Evolutionary conservation across 2,113 vertebrate genomes (phyloP).

Genomic region (Lipophrys pholis): DNA sequence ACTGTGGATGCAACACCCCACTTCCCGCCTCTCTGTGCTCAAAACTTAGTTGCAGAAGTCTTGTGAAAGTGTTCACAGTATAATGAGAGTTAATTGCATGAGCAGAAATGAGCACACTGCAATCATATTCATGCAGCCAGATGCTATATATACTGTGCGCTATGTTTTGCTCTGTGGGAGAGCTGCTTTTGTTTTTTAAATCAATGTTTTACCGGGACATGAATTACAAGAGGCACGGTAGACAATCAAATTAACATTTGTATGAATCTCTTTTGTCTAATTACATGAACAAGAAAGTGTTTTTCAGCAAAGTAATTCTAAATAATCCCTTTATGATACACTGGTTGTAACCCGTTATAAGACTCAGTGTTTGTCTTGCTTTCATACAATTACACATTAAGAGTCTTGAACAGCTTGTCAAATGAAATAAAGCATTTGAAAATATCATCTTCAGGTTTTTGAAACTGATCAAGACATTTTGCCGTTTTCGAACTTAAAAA

Average conservation of each 20-base stretch:
- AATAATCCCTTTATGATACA: neutral
- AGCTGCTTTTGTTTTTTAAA: neutral
- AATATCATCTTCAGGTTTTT: neutral
- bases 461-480: neutral
- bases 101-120: neutral
- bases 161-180: neutral
- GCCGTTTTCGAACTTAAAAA: no score
- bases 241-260: neutral
- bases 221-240: neutral
- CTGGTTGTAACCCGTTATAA: neutral
- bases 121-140: neutral
- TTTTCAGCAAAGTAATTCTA: neutral
- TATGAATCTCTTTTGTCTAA: slow-evolving; percentile 2
- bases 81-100: neutral
- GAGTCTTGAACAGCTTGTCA: neutral
- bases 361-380: neutral
- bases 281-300: neutral
- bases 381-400: neutral
- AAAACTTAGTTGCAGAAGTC: neutral
- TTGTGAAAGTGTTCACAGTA: slow-evolving; percentile 1
- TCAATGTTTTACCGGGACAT: neutral
- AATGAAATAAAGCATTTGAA: neutral
- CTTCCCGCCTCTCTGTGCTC: neutral
- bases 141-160: neutral
- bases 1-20: neutral